Evolutionary conservation across 2,888 invertebrate species (phyloP), one percentile per base, ranked within the genome.

Genomic region (Sesamia inferens): DNA sequence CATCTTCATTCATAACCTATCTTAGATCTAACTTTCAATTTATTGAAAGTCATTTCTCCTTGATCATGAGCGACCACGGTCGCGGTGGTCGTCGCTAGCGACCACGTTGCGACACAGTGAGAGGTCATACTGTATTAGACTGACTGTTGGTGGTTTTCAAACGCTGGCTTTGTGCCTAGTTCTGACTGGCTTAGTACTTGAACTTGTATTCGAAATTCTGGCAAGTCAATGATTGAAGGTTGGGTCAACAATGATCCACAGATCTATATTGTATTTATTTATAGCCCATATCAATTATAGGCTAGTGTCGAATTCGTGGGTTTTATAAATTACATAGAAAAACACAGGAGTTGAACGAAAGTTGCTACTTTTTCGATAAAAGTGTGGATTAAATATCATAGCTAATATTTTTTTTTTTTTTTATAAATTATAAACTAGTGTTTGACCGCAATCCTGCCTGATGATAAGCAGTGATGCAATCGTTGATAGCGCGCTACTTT

Each of bases 31-130:
- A 78, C 75, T 80, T 86, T 78, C 74, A 84, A 84, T 78, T 69
- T 75, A 84, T 86, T 72, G 85, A 86, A 85, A 85, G 86, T 82
- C 55, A 61, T 83, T 57, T 76, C 82, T 85, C 82, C 85, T 82
- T 85, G 86, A 78, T 84, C 76, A 75, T 80, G 78, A 74, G 74
- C n/a, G 65, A 67, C 72, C 76, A 74, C 68, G 76, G 72, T 39
- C 74, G 64, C 39, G 42, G n/a, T 61, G 83, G 65, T 66, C 62
- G 58, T 69, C 59, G 47, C 65, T 47, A 55, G 59, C 44, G 78
- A 70, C 55, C 71, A 75, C 61, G 31, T 75, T 78, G 62, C 82
- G 74, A 81, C 76, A 84, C n/a, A 76, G 71, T 74, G 74, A 84
- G 85, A 82, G 86, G 86, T 84, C 82, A 84, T 22, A 74, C 61